Percentiles rank a stretch among this genome's conserved stretches.
These are phyloP conservation scores for Pantherophis alleghaniensis DNA, from an alignment of 2,797 vertebrate species.

Conservation along the genomic window DNA sequence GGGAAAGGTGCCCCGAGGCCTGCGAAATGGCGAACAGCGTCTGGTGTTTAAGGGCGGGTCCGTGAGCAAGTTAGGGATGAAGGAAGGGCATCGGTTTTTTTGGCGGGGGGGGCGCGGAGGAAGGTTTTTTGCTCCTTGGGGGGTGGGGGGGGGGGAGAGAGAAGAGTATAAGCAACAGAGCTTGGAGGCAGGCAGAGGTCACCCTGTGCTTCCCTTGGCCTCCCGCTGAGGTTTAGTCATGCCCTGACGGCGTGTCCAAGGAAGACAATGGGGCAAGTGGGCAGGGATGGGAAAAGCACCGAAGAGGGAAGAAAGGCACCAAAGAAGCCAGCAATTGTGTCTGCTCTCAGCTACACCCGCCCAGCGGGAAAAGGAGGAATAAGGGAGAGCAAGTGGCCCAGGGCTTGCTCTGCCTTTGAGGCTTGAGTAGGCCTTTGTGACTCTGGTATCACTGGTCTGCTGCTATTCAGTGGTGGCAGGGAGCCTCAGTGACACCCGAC, in stretches of 20 bases:
- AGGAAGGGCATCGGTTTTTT: neutral
- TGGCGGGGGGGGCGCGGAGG: neutral
- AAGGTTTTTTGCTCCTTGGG: neutral
- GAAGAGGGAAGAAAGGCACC: neutral
- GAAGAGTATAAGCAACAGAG: neutral
- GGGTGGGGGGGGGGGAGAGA: too few relatives aligned
- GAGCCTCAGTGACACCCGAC: neutral
- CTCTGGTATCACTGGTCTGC: neutral
- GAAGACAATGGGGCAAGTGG: neutral
- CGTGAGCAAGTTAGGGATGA: neutral
- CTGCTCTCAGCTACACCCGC: neutral
- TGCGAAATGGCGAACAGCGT: neutral
- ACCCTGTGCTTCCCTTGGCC: constrained; percentile 1
- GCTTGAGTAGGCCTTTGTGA: neutral
- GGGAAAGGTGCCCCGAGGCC: neutral
- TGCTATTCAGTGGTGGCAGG: neutral
- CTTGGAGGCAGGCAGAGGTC: neutral
- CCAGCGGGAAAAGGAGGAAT: neutral
- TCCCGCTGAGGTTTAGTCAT: constrained; percentile 12
- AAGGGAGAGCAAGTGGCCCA: neutral
- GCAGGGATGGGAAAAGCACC: constrained; percentile 1
- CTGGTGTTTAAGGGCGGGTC: neutral
- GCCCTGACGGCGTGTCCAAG: constrained; percentile 1
- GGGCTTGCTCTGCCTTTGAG: neutral
- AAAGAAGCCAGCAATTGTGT: neutral